Evolutionary conservation across 2,888 invertebrate species (phyloP).

Genomic region (Galerucella pusilla): DNA sequence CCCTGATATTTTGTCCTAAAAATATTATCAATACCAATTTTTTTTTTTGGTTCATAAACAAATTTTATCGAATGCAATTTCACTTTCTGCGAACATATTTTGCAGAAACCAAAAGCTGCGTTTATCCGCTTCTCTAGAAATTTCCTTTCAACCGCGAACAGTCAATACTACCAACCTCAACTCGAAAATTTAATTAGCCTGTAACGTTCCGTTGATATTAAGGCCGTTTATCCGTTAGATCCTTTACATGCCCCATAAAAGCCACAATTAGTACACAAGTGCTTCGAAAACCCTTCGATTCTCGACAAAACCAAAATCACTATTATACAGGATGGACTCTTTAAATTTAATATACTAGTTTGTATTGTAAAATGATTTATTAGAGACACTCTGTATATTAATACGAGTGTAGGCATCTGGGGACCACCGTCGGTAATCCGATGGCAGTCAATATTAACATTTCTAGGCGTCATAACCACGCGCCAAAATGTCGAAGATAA

Average conservation of each 20-base stretch:
- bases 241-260: slow-evolving; percentile 40
- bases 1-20: too few relatives aligned
- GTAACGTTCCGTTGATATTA: slow-evolving; percentile 41
- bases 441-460: slow-evolving; percentile 63
- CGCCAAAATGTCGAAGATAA: slow-evolving; percentile 60
- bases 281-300: slow-evolving; percentile 29
- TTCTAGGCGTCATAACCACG: slow-evolving; percentile 62
- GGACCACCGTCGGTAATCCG: slow-evolving; percentile 45
- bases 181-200: slow-evolving; percentile 43
- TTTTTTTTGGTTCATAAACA: too few relatives aligned
- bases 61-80: not conserved
- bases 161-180: slow-evolving; percentile 34
- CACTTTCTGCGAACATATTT: not conserved
- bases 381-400: slow-evolving; percentile 8
- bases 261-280: slow-evolving; percentile 45
- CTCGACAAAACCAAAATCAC: slow-evolving; percentile 16
- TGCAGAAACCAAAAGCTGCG: not conserved
- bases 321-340: slow-evolving; percentile 7
- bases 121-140: slow-evolving; percentile 19
- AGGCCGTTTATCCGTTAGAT: slow-evolving; percentile 41
- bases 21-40: too few relatives aligned
- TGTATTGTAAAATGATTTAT: too few relatives aligned
- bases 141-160: slow-evolving; percentile 34
- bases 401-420: not conserved
- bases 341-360: not conserved